phyloP scores from a whole-genome alignment of 2,888 invertebrate genomes.

The Acronicta psi region DNA sequence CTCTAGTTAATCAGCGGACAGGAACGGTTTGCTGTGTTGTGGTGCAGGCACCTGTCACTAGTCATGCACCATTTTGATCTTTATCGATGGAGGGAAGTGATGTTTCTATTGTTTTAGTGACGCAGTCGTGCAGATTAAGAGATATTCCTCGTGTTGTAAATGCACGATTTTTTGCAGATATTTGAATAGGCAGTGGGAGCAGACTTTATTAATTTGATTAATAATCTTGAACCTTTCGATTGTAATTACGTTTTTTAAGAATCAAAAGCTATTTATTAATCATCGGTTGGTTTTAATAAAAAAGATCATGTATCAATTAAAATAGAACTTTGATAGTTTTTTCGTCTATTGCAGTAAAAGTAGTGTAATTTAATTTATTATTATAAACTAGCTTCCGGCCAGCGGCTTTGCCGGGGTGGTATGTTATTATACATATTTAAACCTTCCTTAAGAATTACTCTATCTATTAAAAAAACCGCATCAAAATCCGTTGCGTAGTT shows the following conservation, averaged over 20 bases:
- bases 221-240: background rate
- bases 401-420: too few species aligned
- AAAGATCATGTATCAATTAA: conserved; percentile 37
- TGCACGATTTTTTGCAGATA: too few species aligned
- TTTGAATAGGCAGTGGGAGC: too few species aligned
- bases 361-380: conserved; percentile 11
- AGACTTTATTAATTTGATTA: background rate
- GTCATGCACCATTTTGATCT: conserved; percentile 46
- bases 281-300: conserved; percentile 5
- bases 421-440: too few species aligned
- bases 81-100: conserved; percentile 26
- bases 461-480: too few species aligned
- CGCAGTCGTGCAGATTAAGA: background rate
- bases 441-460: too few species aligned
- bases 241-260: background rate
- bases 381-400: conserved; percentile 32
- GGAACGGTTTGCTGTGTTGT: conserved; percentile 47
- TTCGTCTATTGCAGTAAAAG: conserved; percentile 28
- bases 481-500: too few species aligned
- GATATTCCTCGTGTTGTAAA: background rate
- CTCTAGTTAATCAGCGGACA: conserved; percentile 41
- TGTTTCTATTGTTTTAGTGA: conserved; percentile 22
- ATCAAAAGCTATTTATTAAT: conserved; percentile 10
- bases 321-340: conserved; percentile 40
- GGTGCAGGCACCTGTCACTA: conserved; percentile 43